phyloP scores from a whole-genome alignment of 1,140 invertebrate genomes.

The Eumaeus atala region DNA sequence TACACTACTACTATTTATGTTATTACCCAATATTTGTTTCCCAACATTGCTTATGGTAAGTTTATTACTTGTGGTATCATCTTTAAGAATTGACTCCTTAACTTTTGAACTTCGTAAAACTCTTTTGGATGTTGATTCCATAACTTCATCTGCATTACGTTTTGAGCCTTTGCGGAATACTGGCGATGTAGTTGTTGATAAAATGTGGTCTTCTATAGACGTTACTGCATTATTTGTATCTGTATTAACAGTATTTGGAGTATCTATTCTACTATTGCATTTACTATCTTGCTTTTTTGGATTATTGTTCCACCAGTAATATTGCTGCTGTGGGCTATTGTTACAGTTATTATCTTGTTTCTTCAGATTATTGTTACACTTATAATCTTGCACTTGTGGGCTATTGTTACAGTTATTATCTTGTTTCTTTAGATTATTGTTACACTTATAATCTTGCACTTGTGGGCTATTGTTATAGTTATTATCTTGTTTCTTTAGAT shows the following conservation, averaged over 20 bases:
- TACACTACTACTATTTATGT: neutral
- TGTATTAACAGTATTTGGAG: too few relatives aligned
- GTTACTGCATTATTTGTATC: too few relatives aligned
- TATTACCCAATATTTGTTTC: neutral
- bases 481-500: too few relatives aligned
- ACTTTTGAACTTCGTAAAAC: conserved; percentile 38
- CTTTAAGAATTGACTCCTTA: conserved; percentile 10
- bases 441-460: too few relatives aligned
- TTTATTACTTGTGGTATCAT: conserved; percentile 6
- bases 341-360: neutral
- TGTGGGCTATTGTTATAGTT: too few relatives aligned
- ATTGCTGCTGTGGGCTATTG: neutral
- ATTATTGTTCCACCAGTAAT: too few relatives aligned
- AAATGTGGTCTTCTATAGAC: neutral
- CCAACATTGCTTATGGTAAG: neutral
- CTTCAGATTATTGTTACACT: neutral
- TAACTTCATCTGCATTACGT: conserved; percentile 7
- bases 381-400: too few relatives aligned
- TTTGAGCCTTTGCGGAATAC: conserved; percentile 1
- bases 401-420: neutral
- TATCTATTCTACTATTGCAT: too few relatives aligned
- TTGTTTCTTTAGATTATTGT: neutral
- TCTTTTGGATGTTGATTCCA: conserved; percentile 31
- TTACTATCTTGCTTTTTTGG: too few relatives aligned
- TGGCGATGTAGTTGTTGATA: neutral